Base-by-base conservation (phyloP, 2,888 invertebrate species). In the Dryocosmus kuriphilus region DNA sequence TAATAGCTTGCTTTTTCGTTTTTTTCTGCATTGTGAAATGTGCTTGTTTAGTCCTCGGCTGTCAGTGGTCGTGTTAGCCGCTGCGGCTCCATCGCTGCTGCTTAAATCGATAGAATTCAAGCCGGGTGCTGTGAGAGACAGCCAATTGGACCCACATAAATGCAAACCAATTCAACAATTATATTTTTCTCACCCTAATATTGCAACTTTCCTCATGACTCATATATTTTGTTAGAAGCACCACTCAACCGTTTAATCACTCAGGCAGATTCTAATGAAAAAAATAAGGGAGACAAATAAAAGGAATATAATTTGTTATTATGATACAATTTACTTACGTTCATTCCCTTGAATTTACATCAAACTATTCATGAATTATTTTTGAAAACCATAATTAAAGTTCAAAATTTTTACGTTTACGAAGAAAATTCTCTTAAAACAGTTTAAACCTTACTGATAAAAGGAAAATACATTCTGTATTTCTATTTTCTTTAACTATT, bases 101-200 rank as follows among this genome's bases (percentile, higher is more conserved):
- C 67, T 41, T 67, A 46, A 67, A 67, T 67, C 67, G 46, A 46
- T 67, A 65, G 16, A 41, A 65, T 65, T 65, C 41, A 46, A 30
- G 41, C 46, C 19, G 19, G 27, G 46, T 46, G 24, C 24, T 65
- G 22, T 22, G 7, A 41, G 11, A 22, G 41, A 65, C 38, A 16
- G 27, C 24, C 41, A 65, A 38, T 65, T 14, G 22, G 41, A 38
- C 65, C 41, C 22, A 16, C 14, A 19, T 41, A 65, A 65, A 65
- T 24, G 65, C 41, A 41, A 2, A 38, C 27, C 24, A 24, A 63
- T 63, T 24, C 6, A 63, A 63, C 11, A 63, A 63, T 19, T 6
- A 19, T 35, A 38, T 38, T 11, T 63, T 63, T 8, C n/a, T 14
- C 24, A 63, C n/a, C n/a, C 11, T 22, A 22, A 3, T 22, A 55